A percentile compares a stretch with the other conserved stretches of the same genome.
Conservation (phyloP, 2,888 invertebrate genomes). For the Zele albiditarsus region DNA sequence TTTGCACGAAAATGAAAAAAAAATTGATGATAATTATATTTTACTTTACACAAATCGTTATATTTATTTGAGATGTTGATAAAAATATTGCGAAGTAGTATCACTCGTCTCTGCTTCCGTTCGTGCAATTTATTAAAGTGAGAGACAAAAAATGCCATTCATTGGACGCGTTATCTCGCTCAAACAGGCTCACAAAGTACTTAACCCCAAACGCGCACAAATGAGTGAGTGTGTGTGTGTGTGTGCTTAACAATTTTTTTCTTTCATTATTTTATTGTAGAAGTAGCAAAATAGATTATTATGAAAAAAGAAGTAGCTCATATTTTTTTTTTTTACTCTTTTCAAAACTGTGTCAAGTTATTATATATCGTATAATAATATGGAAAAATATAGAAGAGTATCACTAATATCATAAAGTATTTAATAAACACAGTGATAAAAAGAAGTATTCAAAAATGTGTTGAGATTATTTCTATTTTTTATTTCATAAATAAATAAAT, state of each 20-base stretch:
- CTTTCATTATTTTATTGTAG: neutral
- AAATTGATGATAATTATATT: neutral
- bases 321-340: neutral
- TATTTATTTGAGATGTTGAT: neutral
- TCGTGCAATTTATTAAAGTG: neutral
- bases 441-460: too few species aligned
- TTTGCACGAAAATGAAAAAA: neutral
- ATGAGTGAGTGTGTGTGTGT: neutral
- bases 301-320: neutral
- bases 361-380: too few species aligned
- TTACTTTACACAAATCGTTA: neutral
- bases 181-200: constrained; percentile 21
- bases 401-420: too few species aligned
- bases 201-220: neutral
- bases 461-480: too few species aligned
- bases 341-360: neutral
- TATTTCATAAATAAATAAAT: too few species aligned
- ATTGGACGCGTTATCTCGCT: constrained; percentile 51
- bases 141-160: constrained; percentile 57
- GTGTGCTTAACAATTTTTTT: neutral
- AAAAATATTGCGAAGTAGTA: neutral
- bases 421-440: too few species aligned
- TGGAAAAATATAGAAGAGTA: too few species aligned
- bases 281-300: neutral
- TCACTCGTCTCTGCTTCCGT: neutral